These are phyloP conservation scores for Halocynthia roretzi DNA, from an alignment of 23 tunicate species.

Conservation along the genomic window DNA sequence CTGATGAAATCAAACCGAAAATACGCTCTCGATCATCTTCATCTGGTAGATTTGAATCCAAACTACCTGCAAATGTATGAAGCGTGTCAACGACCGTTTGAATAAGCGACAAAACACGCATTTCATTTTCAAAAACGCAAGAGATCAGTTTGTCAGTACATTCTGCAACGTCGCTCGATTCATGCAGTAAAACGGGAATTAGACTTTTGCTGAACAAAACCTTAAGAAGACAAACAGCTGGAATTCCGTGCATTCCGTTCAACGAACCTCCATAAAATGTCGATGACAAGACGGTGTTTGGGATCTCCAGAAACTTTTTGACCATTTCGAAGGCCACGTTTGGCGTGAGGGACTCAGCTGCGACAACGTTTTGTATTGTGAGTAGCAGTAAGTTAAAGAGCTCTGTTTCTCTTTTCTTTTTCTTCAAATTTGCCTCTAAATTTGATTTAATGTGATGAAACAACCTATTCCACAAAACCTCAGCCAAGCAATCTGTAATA, in stretches of 20 bases:
- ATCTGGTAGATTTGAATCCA: background rate
- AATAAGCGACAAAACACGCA: constrained; percentile 34
- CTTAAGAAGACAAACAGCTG: constrained; percentile 16
- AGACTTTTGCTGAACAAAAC: constrained; percentile 21
- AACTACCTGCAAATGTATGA: background rate
- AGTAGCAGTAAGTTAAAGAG: constrained; percentile 6
- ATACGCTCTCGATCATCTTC: background rate
- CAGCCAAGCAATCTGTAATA: background rate
- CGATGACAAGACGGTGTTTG: constrained; percentile 12
- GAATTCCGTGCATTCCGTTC: constrained; percentile 57
- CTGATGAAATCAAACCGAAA: background rate
- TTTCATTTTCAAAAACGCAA: constrained; percentile 45
- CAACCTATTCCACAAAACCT: constrained; percentile 11
- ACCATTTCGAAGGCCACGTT: constrained; percentile 7
- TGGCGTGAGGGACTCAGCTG: background rate
- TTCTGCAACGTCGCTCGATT: constrained; percentile 13
- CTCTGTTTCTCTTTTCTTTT: constrained; percentile 22
- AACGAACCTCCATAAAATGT: constrained; percentile 19
- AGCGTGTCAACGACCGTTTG: constrained; percentile 25
- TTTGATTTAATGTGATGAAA: constrained; percentile 3
- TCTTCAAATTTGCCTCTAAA: constrained; percentile 8
- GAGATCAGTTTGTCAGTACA: constrained; percentile 31
- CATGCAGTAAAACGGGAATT: background rate
- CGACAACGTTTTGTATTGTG: constrained; percentile 2
- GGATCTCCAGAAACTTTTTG: constrained; percentile 10